Conservation (phyloP, 2,797 vertebrate species). For the Lepilemur ruficaudatus region DNA sequence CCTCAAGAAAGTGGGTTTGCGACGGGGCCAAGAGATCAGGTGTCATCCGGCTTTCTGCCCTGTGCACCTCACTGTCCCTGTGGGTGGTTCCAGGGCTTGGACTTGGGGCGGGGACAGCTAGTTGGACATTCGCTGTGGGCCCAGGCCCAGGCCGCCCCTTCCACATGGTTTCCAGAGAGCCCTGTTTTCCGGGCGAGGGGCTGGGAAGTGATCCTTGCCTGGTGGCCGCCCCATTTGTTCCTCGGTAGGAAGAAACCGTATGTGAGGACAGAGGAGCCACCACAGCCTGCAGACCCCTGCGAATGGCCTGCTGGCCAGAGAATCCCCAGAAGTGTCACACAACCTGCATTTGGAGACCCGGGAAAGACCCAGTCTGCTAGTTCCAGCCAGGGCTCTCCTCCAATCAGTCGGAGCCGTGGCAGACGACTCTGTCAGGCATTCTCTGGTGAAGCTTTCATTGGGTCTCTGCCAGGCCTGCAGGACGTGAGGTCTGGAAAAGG, state of each 20-base stretch:
- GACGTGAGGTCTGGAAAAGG: not conserved
- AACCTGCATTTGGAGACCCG: not conserved
- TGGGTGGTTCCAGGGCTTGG: not conserved
- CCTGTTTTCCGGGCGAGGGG: not conserved
- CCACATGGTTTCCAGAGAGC: not conserved
- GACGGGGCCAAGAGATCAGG: not conserved
- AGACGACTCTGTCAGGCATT: not conserved
- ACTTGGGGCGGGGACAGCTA: not conserved
- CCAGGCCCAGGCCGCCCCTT: not conserved
- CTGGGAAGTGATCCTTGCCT: not conserved
- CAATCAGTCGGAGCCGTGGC: not conserved
- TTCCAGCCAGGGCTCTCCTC: not conserved
- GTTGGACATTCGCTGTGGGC: fast-evolving
- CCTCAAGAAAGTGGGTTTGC: not conserved
- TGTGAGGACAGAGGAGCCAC: not conserved
- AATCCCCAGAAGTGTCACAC: not conserved
- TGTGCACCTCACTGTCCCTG: too few species aligned
- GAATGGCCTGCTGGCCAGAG: not conserved
- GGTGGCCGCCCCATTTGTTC: too few species aligned
- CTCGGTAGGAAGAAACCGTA: not conserved
- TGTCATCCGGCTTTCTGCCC: not conserved
- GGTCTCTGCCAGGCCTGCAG: not conserved
- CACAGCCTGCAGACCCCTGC: not conserved
- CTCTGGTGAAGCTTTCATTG: not conserved
- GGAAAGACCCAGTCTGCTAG: not conserved